phyloP scores from a whole-genome alignment of 2,797 vertebrate genomes.

The Phoebastria nigripes region DNA sequence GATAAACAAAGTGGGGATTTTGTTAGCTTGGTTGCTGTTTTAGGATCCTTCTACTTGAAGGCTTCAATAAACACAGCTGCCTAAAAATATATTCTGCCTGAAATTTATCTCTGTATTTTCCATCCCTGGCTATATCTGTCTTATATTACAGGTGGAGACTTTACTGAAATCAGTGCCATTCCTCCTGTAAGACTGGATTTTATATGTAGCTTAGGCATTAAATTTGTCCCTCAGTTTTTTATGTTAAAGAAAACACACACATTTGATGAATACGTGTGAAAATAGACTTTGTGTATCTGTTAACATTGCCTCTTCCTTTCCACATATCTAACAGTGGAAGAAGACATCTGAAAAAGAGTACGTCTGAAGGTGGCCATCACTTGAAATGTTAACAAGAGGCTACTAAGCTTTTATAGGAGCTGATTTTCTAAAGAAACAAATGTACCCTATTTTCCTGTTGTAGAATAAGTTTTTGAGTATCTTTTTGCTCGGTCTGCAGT shows the following conservation, averaged over 20 bases:
- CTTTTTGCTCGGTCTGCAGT: rapidly evolving
- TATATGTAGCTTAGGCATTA: not conserved
- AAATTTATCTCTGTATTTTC: not conserved
- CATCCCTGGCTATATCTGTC: not conserved
- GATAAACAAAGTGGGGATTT: not conserved
- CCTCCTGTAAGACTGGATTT: not conserved
- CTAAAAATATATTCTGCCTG: not conserved
- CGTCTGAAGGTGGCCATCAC: not conserved
- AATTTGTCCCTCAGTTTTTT: not conserved
- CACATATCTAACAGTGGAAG: not conserved
- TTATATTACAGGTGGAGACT: not conserved
- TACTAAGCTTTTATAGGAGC: not conserved
- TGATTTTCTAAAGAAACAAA: not conserved
- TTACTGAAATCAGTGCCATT: not conserved
- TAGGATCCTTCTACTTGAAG: not conserved
- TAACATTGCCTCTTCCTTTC: not conserved
- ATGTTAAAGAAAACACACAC: not conserved
- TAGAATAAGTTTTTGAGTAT: not conserved
- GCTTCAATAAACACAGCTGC: not conserved
- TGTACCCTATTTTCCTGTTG: not conserved
- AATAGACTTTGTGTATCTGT: not conserved
- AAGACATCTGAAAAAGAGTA: not conserved
- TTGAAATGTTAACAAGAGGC: not conserved
- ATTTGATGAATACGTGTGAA: not conserved
- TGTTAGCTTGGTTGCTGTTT: not conserved